A percentile compares a stretch with the other conserved stretches of the same genome.
These are phyloP conservation scores for Himalopsyche anomala DNA, from an alignment of 2,888 invertebrate genomes.

Conservation along the genomic window DNA sequence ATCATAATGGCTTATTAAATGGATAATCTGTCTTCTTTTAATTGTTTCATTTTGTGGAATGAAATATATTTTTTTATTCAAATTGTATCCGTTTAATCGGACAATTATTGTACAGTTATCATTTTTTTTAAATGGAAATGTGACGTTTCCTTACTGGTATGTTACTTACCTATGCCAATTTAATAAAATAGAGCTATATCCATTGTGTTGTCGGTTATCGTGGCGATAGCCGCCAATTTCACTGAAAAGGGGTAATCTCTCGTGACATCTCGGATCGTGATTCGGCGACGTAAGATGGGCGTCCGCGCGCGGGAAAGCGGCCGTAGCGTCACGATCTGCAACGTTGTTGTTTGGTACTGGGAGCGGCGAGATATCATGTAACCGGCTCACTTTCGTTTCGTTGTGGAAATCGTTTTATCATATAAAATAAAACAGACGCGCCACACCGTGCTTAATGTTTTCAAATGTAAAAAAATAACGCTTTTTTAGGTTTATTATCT, in stretches of 20 bases:
- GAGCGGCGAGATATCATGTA: not conserved
- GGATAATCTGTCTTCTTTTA: not conserved
- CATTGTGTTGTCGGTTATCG: not conserved
- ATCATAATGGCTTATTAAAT: not conserved
- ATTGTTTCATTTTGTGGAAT: too few species aligned
- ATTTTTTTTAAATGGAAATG: too few species aligned
- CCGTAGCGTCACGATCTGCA: not conserved
- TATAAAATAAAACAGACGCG: not conserved
- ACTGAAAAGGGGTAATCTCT: not conserved
- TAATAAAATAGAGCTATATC: too few species aligned
- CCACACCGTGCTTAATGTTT: not conserved
- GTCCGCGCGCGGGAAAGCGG: conserved; percentile 17
- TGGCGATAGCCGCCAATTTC: conserved; percentile 4
- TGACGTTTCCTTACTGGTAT: not conserved
- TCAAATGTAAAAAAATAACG: not conserved
- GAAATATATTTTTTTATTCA: too few species aligned
- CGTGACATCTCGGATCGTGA: conserved; percentile 20
- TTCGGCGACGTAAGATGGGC: not conserved
- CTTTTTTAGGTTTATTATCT: not conserved
- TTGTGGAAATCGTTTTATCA: not conserved
- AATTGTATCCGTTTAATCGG: too few species aligned
- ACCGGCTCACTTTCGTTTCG: conserved; percentile 9
- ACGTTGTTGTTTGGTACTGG: not conserved
- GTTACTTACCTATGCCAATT: not conserved
- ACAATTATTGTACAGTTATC: too few species aligned